Evolutionary conservation across 1,140 invertebrate species (phyloP), one percentile per base, ranked within the genome.

Genomic region (Dendrolimus punctatus): DNA sequence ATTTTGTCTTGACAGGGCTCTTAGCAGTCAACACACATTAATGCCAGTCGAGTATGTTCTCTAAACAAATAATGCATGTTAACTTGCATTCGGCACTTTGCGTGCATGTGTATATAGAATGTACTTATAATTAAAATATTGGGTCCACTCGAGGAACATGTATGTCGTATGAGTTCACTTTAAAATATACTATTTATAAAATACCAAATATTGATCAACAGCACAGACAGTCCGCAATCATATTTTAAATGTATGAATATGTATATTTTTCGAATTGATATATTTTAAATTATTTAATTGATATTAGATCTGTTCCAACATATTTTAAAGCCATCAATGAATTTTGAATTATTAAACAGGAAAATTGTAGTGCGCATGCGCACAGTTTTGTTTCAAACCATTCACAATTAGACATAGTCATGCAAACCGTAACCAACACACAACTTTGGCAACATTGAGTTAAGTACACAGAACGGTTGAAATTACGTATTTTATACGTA

Each of bases 11-110:
- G 74, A 85, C 81, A 86, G 83, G 81, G 83, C 80, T 85, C 78
- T 86, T 85, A 86, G 83, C 83, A 86, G 83, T 86, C 80, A 85
- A 85, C 83, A 86, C 80, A 81, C 80, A 86, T 80, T 86, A 86
- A 81, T 86, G 80, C 83, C 83, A 83, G 80, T 86, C 83, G 83
- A 86, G 83, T 86, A 86, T 83, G 83, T 85, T 71, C 72, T 76
- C 72, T 69, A 72, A 80, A 62, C 62, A 75, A 69, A 76, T 84
- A 84, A 83, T 86, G 83, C 80, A 84, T 86, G 83, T 73, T 76
- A 71, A 62, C 64, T 77, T 65, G 67, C 66, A 72, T 71, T 66
- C 62, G 56, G 76, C 78, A 82, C 79, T 74, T 64, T 67, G 76
- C 75, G 77, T 77, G 80, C 80, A 85, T 85, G 82, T 71, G 53